Evolutionary conservation across 2,113 vertebrate genomes (phyloP), one percentile per base, ranked within the genome.

Genomic region (Alosa alosa): DNA sequence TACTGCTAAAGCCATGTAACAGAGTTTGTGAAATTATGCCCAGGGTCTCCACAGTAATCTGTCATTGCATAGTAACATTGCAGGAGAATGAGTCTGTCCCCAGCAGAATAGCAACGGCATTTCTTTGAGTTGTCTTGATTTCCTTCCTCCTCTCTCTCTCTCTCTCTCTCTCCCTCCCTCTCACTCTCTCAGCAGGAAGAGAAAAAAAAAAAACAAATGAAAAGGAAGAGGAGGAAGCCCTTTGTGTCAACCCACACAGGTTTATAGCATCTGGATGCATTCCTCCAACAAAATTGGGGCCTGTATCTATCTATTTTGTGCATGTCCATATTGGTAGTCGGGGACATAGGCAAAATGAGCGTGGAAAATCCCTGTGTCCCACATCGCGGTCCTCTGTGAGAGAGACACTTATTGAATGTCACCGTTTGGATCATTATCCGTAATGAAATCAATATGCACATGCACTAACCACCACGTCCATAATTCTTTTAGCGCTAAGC

Each of bases 121-220:
- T 86, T 93, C 91, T 93, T 94, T 94, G 91, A 93, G 93, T 88
- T 89, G 88, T 93, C 93, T 93, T 93, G 91, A 94, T 95, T 94
- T 93, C 88, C 88, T 90, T 88, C 90, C 90, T 92, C 86, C 92
- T 44, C 88, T 88, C 87, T 87, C 90, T 2, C 20, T 25, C 60
- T 25, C 50, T 6, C 50, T 17, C 50, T 10, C 50, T 44, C 50
- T 6, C 50, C 17, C 50, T 52, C 50, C 17, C 50, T 13, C 50
- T 52, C 50, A 10, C 64, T 68, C 64, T 31, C 64, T 72, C 25
- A 36, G 64, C 13, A 9, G n/a, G 64, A 72, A 72, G n/a, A 36
- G n/a, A 25, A 78, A 78, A 78, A 78, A 78, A 39, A 36, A 36
- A 72, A 0, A 39, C 0, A 78, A 4, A 39, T 1, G 13, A 92